Conservation (phyloP, 2,888 invertebrate genomes). For the Hirtodrosophila histrioides region DNA sequence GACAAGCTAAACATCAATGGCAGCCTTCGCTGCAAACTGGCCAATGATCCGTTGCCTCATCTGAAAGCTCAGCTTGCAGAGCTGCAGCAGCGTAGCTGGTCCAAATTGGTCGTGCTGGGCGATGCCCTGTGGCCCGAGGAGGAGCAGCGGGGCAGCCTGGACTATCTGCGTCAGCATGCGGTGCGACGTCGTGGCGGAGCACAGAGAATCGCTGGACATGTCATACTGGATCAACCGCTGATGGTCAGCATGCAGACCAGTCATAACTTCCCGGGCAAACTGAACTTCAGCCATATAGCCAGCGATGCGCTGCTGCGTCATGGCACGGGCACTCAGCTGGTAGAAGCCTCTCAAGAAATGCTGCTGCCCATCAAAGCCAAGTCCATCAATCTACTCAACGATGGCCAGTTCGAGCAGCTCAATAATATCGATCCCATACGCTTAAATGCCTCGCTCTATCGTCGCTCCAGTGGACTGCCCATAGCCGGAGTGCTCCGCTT, state of each 20-base stretch:
- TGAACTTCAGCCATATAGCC: slow-evolving; percentile 73
- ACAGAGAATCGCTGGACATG: slow-evolving; percentile 77
- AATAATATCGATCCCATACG: slow-evolving; percentile 72
- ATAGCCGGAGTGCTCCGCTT: slow-evolving; percentile 70
- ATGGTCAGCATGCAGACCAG: slow-evolving; percentile 60
- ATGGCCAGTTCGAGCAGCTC: slow-evolving; percentile 44
- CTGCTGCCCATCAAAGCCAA: slow-evolving; percentile 32
- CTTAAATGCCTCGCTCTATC: slow-evolving; percentile 80
- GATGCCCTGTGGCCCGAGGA: slow-evolving; percentile 63
- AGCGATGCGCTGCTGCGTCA: slow-evolving; percentile 69
- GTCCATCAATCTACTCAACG: slow-evolving; percentile 24
- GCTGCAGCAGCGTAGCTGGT: slow-evolving; percentile 58
- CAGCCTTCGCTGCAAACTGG: slow-evolving; percentile 47
- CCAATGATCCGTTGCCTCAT: slow-evolving; percentile 33
- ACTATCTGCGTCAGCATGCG: slow-evolving; percentile 75
- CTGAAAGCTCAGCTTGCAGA: slow-evolving; percentile 32
- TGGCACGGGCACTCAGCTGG: slow-evolving; percentile 43
- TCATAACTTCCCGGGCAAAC: slow-evolving; percentile 45
- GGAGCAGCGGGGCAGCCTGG: slow-evolving; percentile 32
- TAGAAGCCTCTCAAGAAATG: slow-evolving; percentile 60
- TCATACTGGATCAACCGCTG: slow-evolving; percentile 58
- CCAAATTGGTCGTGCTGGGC: slow-evolving; percentile 67
- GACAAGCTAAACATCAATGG: slow-evolving; percentile 62
- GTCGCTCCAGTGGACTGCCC: slow-evolving; percentile 59
- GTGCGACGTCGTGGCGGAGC: slow-evolving; percentile 62